A percentile compares a stretch with the other conserved stretches of the same genome.
These are phyloP conservation scores for Mechanitis mazaeus DNA, from an alignment of 2,888 invertebrate species.

Conservation along the genomic window DNA sequence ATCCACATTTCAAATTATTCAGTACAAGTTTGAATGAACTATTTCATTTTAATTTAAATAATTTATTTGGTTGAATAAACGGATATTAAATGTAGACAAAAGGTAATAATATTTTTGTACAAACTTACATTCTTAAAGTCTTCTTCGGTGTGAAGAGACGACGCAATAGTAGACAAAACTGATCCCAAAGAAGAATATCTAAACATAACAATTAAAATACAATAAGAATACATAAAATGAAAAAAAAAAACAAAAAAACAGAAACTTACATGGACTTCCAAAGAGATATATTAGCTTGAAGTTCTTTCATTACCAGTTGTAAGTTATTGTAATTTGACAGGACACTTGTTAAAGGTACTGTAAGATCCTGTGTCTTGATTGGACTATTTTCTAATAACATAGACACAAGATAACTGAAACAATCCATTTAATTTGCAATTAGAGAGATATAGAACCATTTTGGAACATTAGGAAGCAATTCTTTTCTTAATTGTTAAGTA, in stretches of 20 bases:
- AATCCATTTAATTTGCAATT: neutral
- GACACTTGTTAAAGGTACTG: constrained; percentile 64
- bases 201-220: constrained; percentile 25
- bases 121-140: constrained; percentile 54
- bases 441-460: too few relatives aligned
- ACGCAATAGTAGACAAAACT: constrained; percentile 46
- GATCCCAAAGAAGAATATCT: constrained; percentile 57
- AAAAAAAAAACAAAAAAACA: too few relatives aligned
- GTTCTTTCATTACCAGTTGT: constrained; percentile 69
- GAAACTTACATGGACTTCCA: constrained; percentile 58
- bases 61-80: too few relatives aligned
- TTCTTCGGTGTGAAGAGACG: constrained; percentile 45
- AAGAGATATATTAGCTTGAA: constrained; percentile 55
- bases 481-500: too few relatives aligned
- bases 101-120: neutral
- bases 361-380: constrained; percentile 60
- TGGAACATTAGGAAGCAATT: too few relatives aligned
- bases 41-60: too few relatives aligned
- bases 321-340: constrained; percentile 72
- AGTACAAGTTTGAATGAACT: too few relatives aligned
- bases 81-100: too few relatives aligned
- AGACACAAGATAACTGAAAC: constrained; percentile 54
- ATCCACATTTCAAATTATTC: too few relatives aligned
- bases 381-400: constrained; percentile 54
- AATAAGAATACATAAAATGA: neutral